phyloP scores from a whole-genome alignment of 2,113 vertebrate species.

The Eclectus roratus region DNA sequence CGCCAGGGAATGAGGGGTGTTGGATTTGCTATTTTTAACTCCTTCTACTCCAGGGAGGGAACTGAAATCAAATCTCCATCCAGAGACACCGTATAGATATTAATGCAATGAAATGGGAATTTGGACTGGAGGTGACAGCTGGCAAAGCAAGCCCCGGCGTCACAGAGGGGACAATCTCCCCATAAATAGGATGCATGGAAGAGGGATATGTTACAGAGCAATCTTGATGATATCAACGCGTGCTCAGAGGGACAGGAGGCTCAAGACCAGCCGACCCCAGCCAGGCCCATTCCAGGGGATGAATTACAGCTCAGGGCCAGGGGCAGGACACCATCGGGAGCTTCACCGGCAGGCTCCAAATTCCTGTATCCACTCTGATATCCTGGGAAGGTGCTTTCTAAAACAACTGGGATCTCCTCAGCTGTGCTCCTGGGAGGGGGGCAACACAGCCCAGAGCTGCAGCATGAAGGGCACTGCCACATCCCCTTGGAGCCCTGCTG shows the following conservation, averaged over 20 bases:
- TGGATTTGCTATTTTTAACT: slow-evolving; percentile 56
- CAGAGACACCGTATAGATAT: background rate
- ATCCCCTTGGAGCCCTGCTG: background rate
- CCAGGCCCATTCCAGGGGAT: slow-evolving; percentile 24
- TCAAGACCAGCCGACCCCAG: background rate
- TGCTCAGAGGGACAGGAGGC: background rate
- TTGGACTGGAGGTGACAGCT: slow-evolving; percentile 41
- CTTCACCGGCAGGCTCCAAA: background rate
- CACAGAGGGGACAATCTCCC: slow-evolving; percentile 30
- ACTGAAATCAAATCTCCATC: slow-evolving; percentile 27
- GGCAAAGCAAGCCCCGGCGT: slow-evolving; percentile 2
- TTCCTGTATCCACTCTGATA: background rate
- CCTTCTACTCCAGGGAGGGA: background rate
- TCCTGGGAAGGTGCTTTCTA: background rate
- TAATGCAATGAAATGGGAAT: slow-evolving; percentile 26
- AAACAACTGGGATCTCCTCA: background rate
- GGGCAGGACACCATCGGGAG: background rate
- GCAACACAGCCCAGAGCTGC: background rate
- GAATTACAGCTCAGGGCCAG: background rate
- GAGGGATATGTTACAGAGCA: slow-evolving; percentile 14
- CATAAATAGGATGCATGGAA: slow-evolving; percentile 28
- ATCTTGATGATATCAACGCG: background rate
- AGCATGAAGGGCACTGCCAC: background rate
- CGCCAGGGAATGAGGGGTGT: slow-evolving; percentile 41
- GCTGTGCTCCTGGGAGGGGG: background rate